Evolutionary conservation across 2,888 invertebrate species (phyloP).

Genomic region (Mellilla xanthometata): DNA sequence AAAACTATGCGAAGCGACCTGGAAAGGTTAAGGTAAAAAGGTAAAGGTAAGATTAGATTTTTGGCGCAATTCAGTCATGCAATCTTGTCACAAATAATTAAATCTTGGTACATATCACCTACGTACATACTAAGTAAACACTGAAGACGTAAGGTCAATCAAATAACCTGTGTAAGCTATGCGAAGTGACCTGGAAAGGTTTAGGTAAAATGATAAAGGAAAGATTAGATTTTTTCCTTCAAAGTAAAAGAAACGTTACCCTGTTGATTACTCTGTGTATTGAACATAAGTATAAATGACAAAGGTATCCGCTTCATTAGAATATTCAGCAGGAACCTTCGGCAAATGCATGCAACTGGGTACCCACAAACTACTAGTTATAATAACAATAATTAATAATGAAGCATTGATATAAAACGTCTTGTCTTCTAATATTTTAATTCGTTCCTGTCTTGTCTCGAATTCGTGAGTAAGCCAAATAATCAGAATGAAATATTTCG

Average conservation of each 20-base stretch:
- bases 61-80: neutral
- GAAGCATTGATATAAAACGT: conserved; percentile 1
- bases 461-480: neutral
- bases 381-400: neutral
- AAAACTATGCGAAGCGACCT: no score
- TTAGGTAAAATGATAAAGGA: neutral
- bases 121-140: neutral
- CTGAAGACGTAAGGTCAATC: no score
- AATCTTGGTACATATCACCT: neutral
- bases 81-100: neutral
- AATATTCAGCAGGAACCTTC: conserved; percentile 5
- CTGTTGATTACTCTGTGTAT: conserved; percentile 8
- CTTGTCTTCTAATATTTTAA: neutral
- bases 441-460: neutral
- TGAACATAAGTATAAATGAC: conserved; percentile 4
- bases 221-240: no score
- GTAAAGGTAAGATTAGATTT: no score
- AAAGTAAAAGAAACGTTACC: no score
- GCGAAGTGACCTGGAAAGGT: no score
- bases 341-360: conserved; percentile 2
- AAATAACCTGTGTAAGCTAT: no score
- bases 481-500: conserved; percentile 9
- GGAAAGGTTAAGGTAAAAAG: neutral
- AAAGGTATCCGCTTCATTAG: conserved; percentile 8
- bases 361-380: neutral